Base-by-base conservation (phyloP, 2,888 invertebrate genomes). In the Cremastobaeus sp. region DNA sequence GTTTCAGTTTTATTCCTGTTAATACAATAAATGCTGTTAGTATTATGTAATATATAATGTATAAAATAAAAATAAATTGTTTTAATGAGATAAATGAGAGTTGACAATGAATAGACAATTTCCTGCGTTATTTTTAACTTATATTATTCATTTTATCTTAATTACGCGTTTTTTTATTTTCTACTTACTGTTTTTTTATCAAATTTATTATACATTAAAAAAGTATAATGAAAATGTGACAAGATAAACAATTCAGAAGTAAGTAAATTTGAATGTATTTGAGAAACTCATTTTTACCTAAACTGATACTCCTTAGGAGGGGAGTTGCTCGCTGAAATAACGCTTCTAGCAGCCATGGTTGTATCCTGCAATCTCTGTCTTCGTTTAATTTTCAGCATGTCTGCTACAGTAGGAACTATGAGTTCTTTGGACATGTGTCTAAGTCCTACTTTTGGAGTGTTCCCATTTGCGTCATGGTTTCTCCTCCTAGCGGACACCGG, bases 401-500 rank as follows among this genome's bases (percentile, higher is more conserved):
- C 92, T 1, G 92, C 90, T 80, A 92, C 90, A 1, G 91, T 90
- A 3, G 93, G 93, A 45, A 92, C 90, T 73, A 90, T 89, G 9
- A 92, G 85, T 78, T 91, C 91, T 79, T 85, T 87, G 59, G 86
- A 83, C 55, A 86, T 65, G 72, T 87, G 87, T 30, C 87, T 83
- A 25, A 87, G 57, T 25, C 87, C 88, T 2, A 87, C 83, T 45
- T 80, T 80, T 1, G 82, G 65, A 3, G 82, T 69, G 0, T 55
- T 25, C 3, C 68, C 66, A 9, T 76, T 71, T n/a, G 82, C 82
- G 15, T 82, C 82, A 14, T 81, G 76, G 3, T 71, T 3, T 48
- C 84, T 68, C 45, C 84, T 85, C 17, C 76, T 83, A 14, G 21
- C 74, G 1, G 32, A 17, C 5, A 41, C 8, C 2, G 77, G 52